Percentiles rank a stretch among this genome's conserved stretches.
Evolutionary conservation across 2,888 invertebrate species (phyloP).

Genomic region (Drosophila robusta): DNA sequence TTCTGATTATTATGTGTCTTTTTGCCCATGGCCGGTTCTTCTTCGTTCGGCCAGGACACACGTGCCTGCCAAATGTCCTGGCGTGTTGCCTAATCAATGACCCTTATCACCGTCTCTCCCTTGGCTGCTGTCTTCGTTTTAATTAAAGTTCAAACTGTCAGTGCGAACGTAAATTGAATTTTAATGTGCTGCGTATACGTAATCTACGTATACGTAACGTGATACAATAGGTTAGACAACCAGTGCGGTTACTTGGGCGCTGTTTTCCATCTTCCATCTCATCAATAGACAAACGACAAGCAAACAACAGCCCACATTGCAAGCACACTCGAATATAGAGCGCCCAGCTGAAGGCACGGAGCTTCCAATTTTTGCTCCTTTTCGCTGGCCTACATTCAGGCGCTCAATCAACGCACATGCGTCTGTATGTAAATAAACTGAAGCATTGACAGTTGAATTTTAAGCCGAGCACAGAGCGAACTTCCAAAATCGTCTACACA

Average conservation of each 20-base stretch:
- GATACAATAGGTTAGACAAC: slow-evolving; percentile 2
- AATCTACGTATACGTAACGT: slow-evolving; percentile 27
- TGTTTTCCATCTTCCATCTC: slow-evolving; percentile 56
- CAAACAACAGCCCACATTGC: slow-evolving; percentile 58
- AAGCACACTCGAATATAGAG: slow-evolving; percentile 16
- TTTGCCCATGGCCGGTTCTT: background rate
- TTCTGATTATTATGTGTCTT: slow-evolving; percentile 54
- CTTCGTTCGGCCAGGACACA: slow-evolving; percentile 30
- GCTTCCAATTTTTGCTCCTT: slow-evolving; percentile 28
- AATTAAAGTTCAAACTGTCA: slow-evolving; percentile 73
- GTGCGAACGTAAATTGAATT: slow-evolving; percentile 69
- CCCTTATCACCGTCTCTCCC: slow-evolving; percentile 52
- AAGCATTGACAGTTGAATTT: slow-evolving; percentile 18
- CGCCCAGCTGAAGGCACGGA: slow-evolving; percentile 1
- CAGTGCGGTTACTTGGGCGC: slow-evolving; percentile 18
- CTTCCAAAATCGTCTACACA: background rate
- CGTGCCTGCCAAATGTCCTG: slow-evolving; percentile 52
- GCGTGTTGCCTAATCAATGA: slow-evolving; percentile 65
- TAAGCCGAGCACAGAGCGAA: slow-evolving; percentile 1
- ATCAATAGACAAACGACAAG: slow-evolving; percentile 58
- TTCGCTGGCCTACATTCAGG: slow-evolving; percentile 55
- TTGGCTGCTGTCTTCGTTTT: slow-evolving; percentile 47
- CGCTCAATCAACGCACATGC: slow-evolving; percentile 33
- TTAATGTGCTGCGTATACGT: slow-evolving; percentile 58
- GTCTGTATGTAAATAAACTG: slow-evolving; percentile 5